These are phyloP conservation scores for Athene noctua DNA, from an alignment of 2,113 vertebrate species.

Conservation along the genomic window DNA sequence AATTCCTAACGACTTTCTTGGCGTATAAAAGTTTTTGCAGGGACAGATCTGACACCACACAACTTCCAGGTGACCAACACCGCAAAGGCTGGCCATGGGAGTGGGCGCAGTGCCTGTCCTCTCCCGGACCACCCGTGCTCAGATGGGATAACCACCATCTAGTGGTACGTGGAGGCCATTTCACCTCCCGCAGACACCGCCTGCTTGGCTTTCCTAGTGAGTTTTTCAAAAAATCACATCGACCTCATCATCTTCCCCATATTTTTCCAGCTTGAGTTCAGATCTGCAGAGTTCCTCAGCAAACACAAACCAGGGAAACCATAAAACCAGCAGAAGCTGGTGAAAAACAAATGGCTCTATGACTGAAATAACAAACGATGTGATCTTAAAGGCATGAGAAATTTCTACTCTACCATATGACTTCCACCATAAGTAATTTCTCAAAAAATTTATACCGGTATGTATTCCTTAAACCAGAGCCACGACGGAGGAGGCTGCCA, in stretches of 20 bases:
- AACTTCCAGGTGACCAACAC: rapidly evolving
- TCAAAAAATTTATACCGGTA: neutral
- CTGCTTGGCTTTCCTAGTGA: neutral
- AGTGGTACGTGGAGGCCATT: conserved; percentile 3
- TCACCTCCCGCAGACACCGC: neutral
- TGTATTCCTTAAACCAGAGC: neutral
- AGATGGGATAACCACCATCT: conserved; percentile 42
- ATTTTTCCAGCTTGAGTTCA: neutral
- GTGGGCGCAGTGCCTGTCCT: neutral
- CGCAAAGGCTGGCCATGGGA: neutral
- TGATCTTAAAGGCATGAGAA: neutral
- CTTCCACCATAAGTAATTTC: neutral
- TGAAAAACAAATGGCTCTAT: neutral
- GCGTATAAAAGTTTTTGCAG: rapidly evolving
- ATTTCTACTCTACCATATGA: rapidly evolving
- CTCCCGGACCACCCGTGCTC: neutral
- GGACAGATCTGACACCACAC: neutral
- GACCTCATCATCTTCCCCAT: neutral
- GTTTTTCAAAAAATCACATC: neutral
- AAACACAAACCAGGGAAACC: neutral
- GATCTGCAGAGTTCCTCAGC: neutral
- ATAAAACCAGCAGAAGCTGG: neutral
- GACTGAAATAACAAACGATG: neutral
- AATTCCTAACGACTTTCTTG: neutral
- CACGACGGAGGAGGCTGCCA: rapidly evolving